phyloP scores from a whole-genome alignment of 2,113 vertebrate species.

The Microtus montanus region DNA sequence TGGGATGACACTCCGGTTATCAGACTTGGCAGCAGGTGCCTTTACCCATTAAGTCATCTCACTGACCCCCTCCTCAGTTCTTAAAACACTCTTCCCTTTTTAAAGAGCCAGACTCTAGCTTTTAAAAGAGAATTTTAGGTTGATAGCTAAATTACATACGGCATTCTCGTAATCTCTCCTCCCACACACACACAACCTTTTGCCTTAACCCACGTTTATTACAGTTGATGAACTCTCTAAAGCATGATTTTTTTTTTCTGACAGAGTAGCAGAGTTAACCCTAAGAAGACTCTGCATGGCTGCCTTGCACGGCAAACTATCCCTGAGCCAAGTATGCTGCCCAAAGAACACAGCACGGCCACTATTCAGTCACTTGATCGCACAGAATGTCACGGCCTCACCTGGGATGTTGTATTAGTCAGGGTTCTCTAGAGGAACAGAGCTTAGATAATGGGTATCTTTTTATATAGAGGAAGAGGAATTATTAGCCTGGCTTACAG shows the following conservation, averaged over 20 bases:
- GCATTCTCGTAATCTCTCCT: not conserved
- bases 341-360: not conserved
- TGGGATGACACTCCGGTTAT: not conserved
- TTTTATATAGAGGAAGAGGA: not conserved
- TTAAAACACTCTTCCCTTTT: not conserved
- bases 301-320: not conserved
- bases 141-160: not conserved
- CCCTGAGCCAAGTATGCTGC: not conserved
- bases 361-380: not conserved
- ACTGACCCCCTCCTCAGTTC: not conserved
- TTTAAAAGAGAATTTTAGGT: not conserved
- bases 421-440: not conserved
- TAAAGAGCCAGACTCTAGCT: not conserved
- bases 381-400: too few relatives aligned
- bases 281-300: constrained; percentile 6
- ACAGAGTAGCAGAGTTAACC: not conserved
- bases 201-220: not conserved
- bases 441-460: not conserved
- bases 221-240: not conserved
- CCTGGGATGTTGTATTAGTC: not conserved
- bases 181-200: not conserved
- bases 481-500: not conserved
- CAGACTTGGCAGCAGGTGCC: not conserved
- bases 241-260: not conserved
- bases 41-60: not conserved